Base-by-base conservation (phyloP, 2,888 invertebrate species). In the Marasmarcha lunaedactyla region DNA sequence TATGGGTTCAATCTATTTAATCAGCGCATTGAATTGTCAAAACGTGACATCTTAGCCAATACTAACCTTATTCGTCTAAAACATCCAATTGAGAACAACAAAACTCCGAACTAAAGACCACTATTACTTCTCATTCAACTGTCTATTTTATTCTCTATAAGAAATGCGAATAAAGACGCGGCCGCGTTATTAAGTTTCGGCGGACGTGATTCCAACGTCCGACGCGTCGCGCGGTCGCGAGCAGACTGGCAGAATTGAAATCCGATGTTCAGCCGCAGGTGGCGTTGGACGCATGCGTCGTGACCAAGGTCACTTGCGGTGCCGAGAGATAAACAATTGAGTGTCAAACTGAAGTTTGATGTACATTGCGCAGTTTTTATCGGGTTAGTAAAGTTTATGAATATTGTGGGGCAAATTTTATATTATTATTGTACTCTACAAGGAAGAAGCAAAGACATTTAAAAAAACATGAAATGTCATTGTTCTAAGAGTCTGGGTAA, bases 11-110 rank as follows among this genome's bases (percentile, higher is more conserved):
- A 35, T 14, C 60, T 59, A 68, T 63, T 65, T n/a, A n/a, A 69
- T 55, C 65, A 67, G 58, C 57, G 50, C 57, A 62, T 61, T 65
- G 64, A 67, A 72, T 71, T 61, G 71, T 65, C 63, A 56, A 65
- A 72, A 71, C 74, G 74, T 71, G 73, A 73, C 69, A 54, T 59
- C 53, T 57, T 55, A 50, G 44, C 20, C 7, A 14, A 5, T 37
- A 37, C 39, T 33, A 25, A 39, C 39, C 39, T 42, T 39, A 33
- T 6, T 37, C 11, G 1, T n/a, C n/a, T n/a, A n/a, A n/a, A n/a
- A n/a, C n/a, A n/a, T n/a, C n/a, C n/a, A n/a, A n/a, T n/a, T n/a
- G n/a, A n/a, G n/a, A n/a, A n/a, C n/a, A n/a, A n/a, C n/a, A n/a
- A n/a, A n/a, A n/a, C n/a, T n/a, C n/a, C n/a, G n/a, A n/a, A n/a